A percentile compares a stretch with the other conserved stretches of the same genome.
These are phyloP conservation scores for Neogobius melanostomus DNA, from an alignment of 2,113 vertebrate species.

Conservation along the genomic window DNA sequence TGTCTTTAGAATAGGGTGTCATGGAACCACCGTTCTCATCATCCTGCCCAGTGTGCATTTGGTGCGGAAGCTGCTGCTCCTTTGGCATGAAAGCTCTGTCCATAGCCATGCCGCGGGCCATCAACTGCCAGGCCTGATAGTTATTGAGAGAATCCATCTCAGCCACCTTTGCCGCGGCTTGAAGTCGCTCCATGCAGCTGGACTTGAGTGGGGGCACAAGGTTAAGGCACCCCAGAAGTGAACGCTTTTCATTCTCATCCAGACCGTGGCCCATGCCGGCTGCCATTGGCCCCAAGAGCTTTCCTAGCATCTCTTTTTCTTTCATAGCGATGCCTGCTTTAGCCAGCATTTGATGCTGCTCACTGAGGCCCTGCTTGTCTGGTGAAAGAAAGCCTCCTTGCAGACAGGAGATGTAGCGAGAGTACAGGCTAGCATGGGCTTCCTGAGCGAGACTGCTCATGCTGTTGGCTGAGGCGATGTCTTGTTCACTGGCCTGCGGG, in stretches of 20 bases:
- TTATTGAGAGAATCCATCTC: constrained; percentile 99
- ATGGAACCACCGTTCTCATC: constrained; percentile 84
- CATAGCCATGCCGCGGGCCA: constrained; percentile 96
- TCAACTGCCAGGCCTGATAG: constrained; percentile 99
- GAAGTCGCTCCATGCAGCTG: constrained; percentile 96
- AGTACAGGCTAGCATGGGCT: constrained; percentile 94
- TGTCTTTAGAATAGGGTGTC: constrained; percentile 89
- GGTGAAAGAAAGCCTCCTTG: constrained; percentile 92
- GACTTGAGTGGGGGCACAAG: constrained; percentile 97
- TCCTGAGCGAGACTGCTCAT: constrained; percentile 91
- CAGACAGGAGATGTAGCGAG: constrained; percentile 94
- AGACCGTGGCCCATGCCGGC: constrained; percentile 83
- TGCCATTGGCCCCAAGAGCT: constrained; percentile 89
- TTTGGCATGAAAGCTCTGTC: constrained; percentile 96
- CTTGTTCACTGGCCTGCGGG: constrained; percentile 75
- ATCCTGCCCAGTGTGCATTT: constrained; percentile 86
- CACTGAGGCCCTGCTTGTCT: constrained; percentile 87
- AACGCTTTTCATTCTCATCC: constrained; percentile 93
- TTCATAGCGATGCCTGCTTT: constrained; percentile 92
- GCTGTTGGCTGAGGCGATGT: constrained; percentile 74
- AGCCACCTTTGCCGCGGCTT: constrained; percentile 95
- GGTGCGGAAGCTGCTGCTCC: constrained; percentile 81
- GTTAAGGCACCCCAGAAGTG: constrained; percentile 93
- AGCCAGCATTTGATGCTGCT: constrained; percentile 88
- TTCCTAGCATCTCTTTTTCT: constrained; percentile 95